Evolutionary conservation across 2,888 invertebrate genomes (phyloP).

Genomic region (Phaedon cochleariae): DNA sequence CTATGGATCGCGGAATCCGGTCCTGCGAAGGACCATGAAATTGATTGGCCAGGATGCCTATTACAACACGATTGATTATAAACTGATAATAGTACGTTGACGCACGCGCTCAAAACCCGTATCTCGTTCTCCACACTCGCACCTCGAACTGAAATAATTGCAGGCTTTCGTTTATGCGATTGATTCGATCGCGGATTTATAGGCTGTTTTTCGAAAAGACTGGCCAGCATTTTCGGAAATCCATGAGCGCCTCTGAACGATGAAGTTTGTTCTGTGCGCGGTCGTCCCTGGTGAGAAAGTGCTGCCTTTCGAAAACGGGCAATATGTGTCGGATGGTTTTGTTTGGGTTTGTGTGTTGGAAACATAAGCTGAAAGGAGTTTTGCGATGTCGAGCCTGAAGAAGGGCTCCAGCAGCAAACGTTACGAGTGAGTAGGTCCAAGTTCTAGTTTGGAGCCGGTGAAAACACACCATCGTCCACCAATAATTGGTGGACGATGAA

Average conservation of each 20-base stretch:
- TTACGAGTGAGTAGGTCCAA: constrained; percentile 61
- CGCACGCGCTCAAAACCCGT: constrained; percentile 43
- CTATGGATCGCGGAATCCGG: constrained; percentile 12
- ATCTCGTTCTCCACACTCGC: neutral
- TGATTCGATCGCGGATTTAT: neutral
- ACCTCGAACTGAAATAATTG: too few relatives aligned
- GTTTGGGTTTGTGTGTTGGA: constrained; percentile 54
- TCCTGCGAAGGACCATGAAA: constrained; percentile 31
- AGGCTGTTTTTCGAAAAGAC: constrained; percentile 5
- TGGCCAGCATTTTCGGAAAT: constrained; percentile 18
- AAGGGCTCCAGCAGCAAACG: constrained; percentile 58
- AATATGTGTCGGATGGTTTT: constrained; percentile 52
- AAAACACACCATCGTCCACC: too few relatives aligned
- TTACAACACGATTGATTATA: constrained; percentile 56
- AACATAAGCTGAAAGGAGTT: constrained; percentile 52
- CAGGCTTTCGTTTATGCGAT: neutral
- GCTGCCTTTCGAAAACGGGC: constrained; percentile 27
- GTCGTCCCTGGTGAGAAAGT: constrained; percentile 20
- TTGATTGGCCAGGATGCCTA: constrained; percentile 50
- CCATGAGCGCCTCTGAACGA: constrained; percentile 17
- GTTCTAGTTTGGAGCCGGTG: too few relatives aligned
- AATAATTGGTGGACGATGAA: too few relatives aligned
- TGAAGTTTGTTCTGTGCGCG: constrained; percentile 18
- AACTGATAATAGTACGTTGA: constrained; percentile 46
- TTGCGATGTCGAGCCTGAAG: constrained; percentile 59